Evolutionary conservation across 2,113 vertebrate species (phyloP).

Genomic region (Odocoileus hemionus): DNA sequence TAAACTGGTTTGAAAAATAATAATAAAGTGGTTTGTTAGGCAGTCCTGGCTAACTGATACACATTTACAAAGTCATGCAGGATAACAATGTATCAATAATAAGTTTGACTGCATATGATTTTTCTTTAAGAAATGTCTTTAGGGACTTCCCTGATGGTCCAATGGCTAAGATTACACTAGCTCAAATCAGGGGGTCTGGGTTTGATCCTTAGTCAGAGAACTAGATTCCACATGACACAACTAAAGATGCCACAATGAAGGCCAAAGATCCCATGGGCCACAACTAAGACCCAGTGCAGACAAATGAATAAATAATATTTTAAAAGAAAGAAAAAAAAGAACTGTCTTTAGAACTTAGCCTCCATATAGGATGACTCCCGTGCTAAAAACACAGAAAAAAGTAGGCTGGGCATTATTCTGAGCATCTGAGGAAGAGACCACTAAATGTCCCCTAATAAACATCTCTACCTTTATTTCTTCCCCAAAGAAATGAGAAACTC

Average conservation of each 20-base stretch:
- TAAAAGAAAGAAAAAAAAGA: not conserved
- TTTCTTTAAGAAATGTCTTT: constrained; percentile 15
- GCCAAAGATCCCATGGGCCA: fast-evolving
- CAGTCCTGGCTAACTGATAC: not conserved
- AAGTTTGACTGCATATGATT: not conserved
- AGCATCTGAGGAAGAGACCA: not conserved
- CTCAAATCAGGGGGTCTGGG: not conserved
- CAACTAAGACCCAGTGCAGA: not conserved
- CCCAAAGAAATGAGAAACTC: not conserved
- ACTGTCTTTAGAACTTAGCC: not conserved
- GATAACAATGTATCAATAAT: not conserved
- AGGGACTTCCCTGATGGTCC: not conserved
- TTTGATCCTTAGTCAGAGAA: not conserved
- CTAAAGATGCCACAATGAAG: not conserved
- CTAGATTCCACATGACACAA: not conserved
- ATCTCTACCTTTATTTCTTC: not conserved
- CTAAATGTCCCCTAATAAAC: not conserved
- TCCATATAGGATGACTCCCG: not conserved
- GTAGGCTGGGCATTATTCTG: not conserved
- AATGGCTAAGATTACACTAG: not conserved
- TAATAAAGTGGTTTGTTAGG: not conserved
- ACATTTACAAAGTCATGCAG: not conserved
- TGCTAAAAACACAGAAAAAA: not conserved
- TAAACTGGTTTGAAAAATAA: not conserved
- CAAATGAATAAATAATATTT: not conserved